Evolutionary conservation across 2,888 invertebrate genomes (phyloP), one percentile per base, ranked within the genome.

Genomic region (Alcis repandata): DNA sequence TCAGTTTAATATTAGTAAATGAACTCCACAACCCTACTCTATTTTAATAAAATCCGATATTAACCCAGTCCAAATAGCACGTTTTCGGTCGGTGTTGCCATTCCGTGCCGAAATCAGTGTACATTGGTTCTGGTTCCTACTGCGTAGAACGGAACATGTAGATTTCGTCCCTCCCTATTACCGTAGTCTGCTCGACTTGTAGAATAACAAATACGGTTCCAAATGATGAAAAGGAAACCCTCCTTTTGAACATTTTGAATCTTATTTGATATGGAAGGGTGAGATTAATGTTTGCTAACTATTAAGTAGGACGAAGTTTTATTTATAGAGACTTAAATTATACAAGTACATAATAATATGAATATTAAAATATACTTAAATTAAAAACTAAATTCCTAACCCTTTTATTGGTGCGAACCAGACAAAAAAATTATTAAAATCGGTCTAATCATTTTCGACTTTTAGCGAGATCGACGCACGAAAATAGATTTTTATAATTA

Each of bases 101-200:
- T 52, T 36, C 36, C 36, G 13, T 33, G 27, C 19, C 51, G 51
- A 19, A 38, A 38, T 36, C 13, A 13, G 19, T 38, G 17, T 17
- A 43, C 43, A 59, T 59, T 49, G 41, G 59, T 20, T 43, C 11
- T 13, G 6, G 2, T 8, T 17, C 36, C 36, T 27, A 10, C 45
- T 49, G 17, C 49, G n/a, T 13, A 32, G 0, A 20, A 7, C 51
- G 36, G 33, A 33, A 59, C 59, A 59, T 59, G 59, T 51, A 59
- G 19, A 59, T 57, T 48, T 41, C 13, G 17, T 7, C n/a, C n/a
- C 3, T 27, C 32, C 40, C 20, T n/a, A 51, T 59, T 51, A 51
- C 59, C 49, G 40, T 59, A 49, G 63, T 43, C 67, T 64, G 41
- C 60, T 69, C 69, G 65, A 46, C 51, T 49, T 1, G 36, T 20